Conservation (phyloP, 2,797 vertebrate species). For the Triplophysa yarkandensis region DNA sequence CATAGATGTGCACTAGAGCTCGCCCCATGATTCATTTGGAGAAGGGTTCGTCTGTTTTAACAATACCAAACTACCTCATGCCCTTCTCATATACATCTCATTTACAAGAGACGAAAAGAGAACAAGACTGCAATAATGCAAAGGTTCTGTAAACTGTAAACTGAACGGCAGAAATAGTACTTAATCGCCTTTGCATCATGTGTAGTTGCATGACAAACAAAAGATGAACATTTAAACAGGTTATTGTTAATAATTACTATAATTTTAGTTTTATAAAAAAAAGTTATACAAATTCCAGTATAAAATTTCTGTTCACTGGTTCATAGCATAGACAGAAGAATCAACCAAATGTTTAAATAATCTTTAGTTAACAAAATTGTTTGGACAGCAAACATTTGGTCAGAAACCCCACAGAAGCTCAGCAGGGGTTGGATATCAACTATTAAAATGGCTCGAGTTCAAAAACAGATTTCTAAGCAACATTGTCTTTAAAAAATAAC, state of each 20-base stretch:
- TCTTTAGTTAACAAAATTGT: neutral
- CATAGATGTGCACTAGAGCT: neutral
- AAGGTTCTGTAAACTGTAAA: no score
- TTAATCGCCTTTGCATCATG: no score
- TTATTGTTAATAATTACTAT: no score
- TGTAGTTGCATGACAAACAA: no score
- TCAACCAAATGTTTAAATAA: neutral
- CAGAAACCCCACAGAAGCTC: slow-evolving; percentile 6
- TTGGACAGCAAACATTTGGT: slow-evolving; percentile 25
- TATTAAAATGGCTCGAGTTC: neutral
- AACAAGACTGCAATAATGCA: neutral
- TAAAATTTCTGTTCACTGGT: slow-evolving; percentile 4
- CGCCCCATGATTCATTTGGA: neutral
- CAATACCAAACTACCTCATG: neutral
- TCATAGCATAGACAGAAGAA: neutral
- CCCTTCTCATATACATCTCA: neutral
- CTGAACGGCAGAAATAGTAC: no score
- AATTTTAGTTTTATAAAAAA: no score
- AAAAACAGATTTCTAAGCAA: slow-evolving; percentile 7
- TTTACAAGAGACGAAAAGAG: neutral
- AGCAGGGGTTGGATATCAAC: slow-evolving; percentile 11
- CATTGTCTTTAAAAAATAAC: neutral
- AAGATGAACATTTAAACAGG: neutral
- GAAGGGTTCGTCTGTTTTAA: neutral
- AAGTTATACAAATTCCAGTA: neutral